Evolutionary conservation across 2,113 vertebrate species (phyloP).

Genomic region (Mastomys coucha): DNA sequence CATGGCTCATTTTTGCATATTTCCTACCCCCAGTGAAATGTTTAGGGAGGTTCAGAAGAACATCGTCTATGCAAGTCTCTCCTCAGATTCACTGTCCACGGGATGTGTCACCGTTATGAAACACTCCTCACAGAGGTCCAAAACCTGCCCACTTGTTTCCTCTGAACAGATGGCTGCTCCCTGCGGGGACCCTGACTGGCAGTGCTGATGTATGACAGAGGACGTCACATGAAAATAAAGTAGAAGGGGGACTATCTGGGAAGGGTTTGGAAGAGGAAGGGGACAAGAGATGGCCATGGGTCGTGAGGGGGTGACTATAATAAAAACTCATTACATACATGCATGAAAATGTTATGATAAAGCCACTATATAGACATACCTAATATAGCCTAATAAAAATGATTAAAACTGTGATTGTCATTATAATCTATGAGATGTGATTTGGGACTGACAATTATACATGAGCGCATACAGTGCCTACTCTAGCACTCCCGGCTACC

Average conservation of each 20-base stretch:
- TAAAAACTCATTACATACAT: neutral
- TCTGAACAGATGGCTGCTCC: slow-evolving; percentile 24
- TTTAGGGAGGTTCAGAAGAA: neutral
- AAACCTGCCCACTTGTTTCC: neutral
- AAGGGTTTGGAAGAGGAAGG: neutral
- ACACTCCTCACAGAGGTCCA: neutral
- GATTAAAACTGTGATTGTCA: neutral
- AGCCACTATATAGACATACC: neutral
- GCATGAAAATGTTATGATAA: neutral
- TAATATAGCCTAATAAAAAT: neutral
- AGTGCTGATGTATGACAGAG: neutral
- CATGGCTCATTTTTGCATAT: neutral
- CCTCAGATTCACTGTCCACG: neutral
- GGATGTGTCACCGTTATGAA: slow-evolving; percentile 3
- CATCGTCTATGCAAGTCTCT: neutral
- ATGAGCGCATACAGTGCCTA: neutral
- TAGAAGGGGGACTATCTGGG: neutral
- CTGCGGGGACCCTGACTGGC: neutral
- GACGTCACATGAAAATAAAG: neutral
- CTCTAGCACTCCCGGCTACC: neutral
- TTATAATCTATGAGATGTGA: neutral
- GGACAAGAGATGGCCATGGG: neutral
- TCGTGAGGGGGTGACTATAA: neutral
- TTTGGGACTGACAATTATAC: slow-evolving; percentile 25
- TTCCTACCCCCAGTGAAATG: slow-evolving; percentile 3